Percentiles rank a stretch among this genome's conserved stretches.
Evolutionary conservation across 2,113 vertebrate species (phyloP).

Genomic region (Apodemus sylvaticus): DNA sequence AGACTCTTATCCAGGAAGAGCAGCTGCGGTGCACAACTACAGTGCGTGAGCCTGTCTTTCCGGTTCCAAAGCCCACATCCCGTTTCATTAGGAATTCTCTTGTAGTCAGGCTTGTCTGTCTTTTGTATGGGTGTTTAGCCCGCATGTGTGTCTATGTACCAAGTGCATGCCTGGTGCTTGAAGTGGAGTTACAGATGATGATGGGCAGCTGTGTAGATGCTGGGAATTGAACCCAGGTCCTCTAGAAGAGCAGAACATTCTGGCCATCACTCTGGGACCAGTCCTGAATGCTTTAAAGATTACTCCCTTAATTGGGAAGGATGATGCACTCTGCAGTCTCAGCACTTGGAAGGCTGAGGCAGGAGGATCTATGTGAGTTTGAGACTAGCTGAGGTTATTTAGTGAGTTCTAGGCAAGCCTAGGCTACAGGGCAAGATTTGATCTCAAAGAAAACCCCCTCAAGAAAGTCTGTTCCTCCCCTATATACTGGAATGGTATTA

Average conservation of each 20-base stretch:
- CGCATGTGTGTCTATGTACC: background rate
- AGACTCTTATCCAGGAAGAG: background rate
- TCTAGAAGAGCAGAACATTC: background rate
- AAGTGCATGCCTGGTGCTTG: background rate
- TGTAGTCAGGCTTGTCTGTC: background rate
- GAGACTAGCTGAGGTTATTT: background rate
- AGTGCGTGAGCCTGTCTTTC: background rate
- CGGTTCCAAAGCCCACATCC: constrained; percentile 27
- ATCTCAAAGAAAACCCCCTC: background rate
- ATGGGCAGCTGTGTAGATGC: background rate
- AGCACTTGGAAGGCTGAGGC: background rate
- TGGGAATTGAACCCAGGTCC: background rate
- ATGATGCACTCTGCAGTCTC: background rate
- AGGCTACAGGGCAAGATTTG: background rate
- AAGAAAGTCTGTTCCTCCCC: background rate
- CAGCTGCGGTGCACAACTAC: background rate
- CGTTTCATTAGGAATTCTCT: constrained; percentile 34
- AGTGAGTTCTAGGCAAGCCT: background rate
- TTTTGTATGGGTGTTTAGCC: background rate
- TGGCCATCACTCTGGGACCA: background rate
- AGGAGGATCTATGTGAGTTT: background rate
- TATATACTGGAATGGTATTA: background rate
- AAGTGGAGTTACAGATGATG: background rate
- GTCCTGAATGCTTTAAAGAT: background rate
- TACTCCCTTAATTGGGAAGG: background rate